Evolutionary conservation across 2,797 vertebrate genomes (phyloP), one percentile per base, ranked within the genome.

Genomic region (Pitangus sulphuratus): DNA sequence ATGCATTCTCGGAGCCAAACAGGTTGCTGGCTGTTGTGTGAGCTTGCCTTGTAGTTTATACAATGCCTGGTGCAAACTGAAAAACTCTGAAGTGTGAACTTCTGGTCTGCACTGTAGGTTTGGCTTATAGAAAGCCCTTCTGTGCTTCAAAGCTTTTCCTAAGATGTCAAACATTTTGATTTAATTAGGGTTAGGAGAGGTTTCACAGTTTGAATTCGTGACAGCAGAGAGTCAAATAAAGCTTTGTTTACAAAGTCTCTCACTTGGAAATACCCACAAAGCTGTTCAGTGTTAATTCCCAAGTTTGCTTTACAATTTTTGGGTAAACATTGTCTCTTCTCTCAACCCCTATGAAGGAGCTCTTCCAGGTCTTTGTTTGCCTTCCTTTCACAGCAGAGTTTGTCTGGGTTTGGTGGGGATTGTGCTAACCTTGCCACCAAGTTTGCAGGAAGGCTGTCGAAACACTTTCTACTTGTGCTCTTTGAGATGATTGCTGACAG

Each of bases 171-270:
- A 95, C 74, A 84, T 90, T 95, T 95, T 66, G 30, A 93, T 77
- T 90, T 94, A 95, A 90, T 93, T 93, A 93, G 92, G 95, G 82
- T 90, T 92, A 90, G 90, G 66, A 86, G 47, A 51, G 68, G 8
- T 79, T 92, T 74, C 76, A 60, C 58, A 90, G 40, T 72, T 84
- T 82, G 84, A 77, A 57, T 87, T 84, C 13, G 18, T 90, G 84
- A 90, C 87, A 93, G 87, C 74, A 86, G 66, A 93, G 82, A 94
- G 89, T 94, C 93, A 94, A 92, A 88, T 33, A 96, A 90, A 82
- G 74, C 82, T 93, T 96, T 95, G 80, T 94, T 96, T 92, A 91
- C 92, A 53, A 89, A 87, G 42, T 48, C 45, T 93, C 45, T 85
- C 78, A 30, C 82, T 91, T 87, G 81, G 89, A 81, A 89, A 74